These are phyloP conservation scores for Dinoponera quadriceps DNA, from an alignment of 1,140 invertebrate species.

Conservation along the genomic window DNA sequence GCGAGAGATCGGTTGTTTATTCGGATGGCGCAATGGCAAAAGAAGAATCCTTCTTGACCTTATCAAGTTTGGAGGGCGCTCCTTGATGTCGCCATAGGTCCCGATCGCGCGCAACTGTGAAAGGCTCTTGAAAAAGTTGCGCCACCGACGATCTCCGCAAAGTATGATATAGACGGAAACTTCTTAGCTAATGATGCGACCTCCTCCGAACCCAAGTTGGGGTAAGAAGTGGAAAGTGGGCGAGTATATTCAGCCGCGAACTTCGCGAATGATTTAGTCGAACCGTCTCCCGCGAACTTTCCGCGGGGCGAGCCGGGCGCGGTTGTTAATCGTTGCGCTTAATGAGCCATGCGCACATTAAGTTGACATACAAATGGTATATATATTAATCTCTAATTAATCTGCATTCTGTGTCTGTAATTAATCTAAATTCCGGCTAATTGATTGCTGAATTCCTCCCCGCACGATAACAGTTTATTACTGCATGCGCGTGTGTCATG, in stretches of 20 bases:
- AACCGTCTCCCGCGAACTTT: constrained; percentile 34
- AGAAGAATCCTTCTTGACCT: constrained; percentile 53
- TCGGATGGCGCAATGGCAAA: constrained; percentile 24
- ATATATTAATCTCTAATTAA: constrained; percentile 10
- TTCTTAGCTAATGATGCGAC: constrained; percentile 69
- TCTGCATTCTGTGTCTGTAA: not conserved
- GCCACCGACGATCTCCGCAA: constrained; percentile 58
- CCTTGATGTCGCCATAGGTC: constrained; percentile 54
- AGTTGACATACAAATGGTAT: not conserved
- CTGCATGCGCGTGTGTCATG: no score
- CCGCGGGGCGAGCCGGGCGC: constrained; percentile 18
- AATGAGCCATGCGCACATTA: not conserved
- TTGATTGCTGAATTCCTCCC: not conserved
- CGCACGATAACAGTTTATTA: not conserved
- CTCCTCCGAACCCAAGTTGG: constrained; percentile 27
- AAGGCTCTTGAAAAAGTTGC: constrained; percentile 59
- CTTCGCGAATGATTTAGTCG: constrained; percentile 52
- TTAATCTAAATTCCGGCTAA: not conserved
- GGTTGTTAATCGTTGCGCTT: constrained; percentile 15
- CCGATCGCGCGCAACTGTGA: constrained; percentile 44
- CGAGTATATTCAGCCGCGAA: constrained; percentile 41
- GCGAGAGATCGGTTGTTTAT: constrained; percentile 39
- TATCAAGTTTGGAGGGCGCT: constrained; percentile 58
- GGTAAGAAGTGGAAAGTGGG: constrained; percentile 47
- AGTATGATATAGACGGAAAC: constrained; percentile 70